These are phyloP conservation scores for Metacarcinus magister DNA, from an alignment of 2,888 invertebrate genomes.

Conservation along the genomic window DNA sequence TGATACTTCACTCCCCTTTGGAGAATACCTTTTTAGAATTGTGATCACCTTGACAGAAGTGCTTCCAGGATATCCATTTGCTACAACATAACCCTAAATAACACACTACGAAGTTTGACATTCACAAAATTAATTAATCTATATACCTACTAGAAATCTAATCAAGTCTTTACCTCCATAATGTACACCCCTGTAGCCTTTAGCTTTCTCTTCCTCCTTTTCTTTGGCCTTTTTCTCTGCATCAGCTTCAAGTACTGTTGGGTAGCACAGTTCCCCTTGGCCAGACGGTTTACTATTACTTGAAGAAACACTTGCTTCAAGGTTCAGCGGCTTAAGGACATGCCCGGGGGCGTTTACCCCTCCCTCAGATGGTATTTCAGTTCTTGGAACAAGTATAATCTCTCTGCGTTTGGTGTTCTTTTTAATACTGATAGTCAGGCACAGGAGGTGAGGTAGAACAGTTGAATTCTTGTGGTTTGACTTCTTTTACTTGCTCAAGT, in stretches of 20 bases:
- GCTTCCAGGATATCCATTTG: too few relatives aligned
- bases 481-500: slow-evolving; percentile 60
- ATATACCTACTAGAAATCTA: too few relatives aligned
- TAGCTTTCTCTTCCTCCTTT: slow-evolving; percentile 53
- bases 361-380: not conserved
- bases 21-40: too few relatives aligned
- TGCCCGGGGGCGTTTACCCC: not conserved
- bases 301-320: not conserved
- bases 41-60: too few relatives aligned
- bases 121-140: too few relatives aligned
- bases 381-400: slow-evolving; percentile 66
- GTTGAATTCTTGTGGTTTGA: slow-evolving; percentile 19
- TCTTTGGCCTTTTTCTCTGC: not conserved
- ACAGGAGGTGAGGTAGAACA: not conserved
- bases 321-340: slow-evolving; percentile 2
- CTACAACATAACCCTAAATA: too few relatives aligned
- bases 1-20: too few relatives aligned
- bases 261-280: not conserved
- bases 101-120: too few relatives aligned
- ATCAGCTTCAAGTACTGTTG: not conserved
- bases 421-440: slow-evolving; percentile 65
- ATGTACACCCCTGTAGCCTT: slow-evolving; percentile 66
- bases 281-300: not conserved
- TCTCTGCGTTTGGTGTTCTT: slow-evolving; percentile 66
- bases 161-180: slow-evolving; percentile 66